Evolutionary conservation across 2,113 vertebrate species (phyloP).

Genomic region (Macrotis lagotis): DNA sequence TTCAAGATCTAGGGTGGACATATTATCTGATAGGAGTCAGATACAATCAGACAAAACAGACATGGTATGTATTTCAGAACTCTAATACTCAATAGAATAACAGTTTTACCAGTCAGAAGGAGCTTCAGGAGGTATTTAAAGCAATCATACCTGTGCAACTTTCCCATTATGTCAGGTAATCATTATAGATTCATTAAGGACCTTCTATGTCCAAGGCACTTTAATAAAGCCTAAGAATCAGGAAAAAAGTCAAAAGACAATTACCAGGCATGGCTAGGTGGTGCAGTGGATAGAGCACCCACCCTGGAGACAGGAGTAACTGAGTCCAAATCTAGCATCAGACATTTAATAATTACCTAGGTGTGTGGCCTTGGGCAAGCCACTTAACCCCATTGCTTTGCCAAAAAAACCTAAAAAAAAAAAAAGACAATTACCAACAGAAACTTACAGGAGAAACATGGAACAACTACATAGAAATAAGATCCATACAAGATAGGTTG

Average conservation of each 20-base stretch:
- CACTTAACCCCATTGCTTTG: too few species aligned
- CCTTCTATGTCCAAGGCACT: not conserved
- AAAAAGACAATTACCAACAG: not conserved
- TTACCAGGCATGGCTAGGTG: too few species aligned
- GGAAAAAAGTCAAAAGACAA: not conserved
- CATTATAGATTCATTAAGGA: not conserved
- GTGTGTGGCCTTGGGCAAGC: too few species aligned
- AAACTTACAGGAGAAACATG: not conserved
- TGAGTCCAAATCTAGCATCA: too few species aligned
- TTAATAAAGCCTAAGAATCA: not conserved
- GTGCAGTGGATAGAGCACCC: too few species aligned
- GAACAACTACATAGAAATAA: not conserved
- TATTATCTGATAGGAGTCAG: not conserved
- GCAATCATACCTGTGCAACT: not conserved
- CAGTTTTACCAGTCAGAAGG: not conserved
- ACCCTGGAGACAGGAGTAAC: too few species aligned
- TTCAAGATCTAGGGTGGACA: constrained; percentile 57
- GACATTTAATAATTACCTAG: too few species aligned
- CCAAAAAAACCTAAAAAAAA: too few species aligned
- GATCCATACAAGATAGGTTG: not conserved
- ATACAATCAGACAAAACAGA: constrained; percentile 31
- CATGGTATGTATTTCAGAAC: constrained; percentile 72
- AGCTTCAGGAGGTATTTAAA: not conserved
- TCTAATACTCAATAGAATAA: constrained; percentile 16
- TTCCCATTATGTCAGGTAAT: not conserved